Conservation (phyloP, 2,797 vertebrate genomes). For the Clarias laeviceps region DNA sequence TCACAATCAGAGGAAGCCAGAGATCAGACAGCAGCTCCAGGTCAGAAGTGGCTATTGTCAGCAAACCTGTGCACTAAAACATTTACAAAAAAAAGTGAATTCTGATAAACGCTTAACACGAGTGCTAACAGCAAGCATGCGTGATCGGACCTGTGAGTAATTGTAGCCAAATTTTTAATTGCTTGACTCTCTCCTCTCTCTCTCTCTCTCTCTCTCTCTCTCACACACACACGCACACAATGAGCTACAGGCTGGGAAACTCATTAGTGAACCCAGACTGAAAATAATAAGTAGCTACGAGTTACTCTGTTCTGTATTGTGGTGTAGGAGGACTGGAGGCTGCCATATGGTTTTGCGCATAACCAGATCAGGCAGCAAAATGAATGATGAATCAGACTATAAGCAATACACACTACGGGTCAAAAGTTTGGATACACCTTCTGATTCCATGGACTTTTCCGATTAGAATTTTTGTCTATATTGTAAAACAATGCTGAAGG, state of each 20-base stretch:
- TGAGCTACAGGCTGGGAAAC: constrained; percentile 67
- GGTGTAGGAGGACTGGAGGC: constrained; percentile 59
- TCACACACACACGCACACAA: constrained; percentile 52
- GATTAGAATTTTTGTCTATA: no score
- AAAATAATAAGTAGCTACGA: constrained; percentile 58
- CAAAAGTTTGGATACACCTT: no score
- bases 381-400: not conserved
- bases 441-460: no score
- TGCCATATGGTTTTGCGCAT: constrained; percentile 44
- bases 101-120: not conserved
- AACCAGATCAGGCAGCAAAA: constrained; percentile 27
- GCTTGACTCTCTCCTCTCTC: constrained; percentile 64
- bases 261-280: constrained; percentile 65
- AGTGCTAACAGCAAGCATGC: not conserved
- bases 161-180: constrained; percentile 33
- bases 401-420: not conserved
- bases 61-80: not conserved
- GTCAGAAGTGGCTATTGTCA: constrained; percentile 21
- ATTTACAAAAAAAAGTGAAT: not conserved
- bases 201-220: constrained; percentile 47
- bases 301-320: constrained; percentile 40
- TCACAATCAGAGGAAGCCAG: constrained; percentile 39
- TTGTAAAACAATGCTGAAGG: no score
- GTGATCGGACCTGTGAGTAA: not conserved
- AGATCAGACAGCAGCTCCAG: constrained; percentile 23